phyloP scores from a whole-genome alignment of 2,797 vertebrate species.

The Gouania willdenowi region DNA sequence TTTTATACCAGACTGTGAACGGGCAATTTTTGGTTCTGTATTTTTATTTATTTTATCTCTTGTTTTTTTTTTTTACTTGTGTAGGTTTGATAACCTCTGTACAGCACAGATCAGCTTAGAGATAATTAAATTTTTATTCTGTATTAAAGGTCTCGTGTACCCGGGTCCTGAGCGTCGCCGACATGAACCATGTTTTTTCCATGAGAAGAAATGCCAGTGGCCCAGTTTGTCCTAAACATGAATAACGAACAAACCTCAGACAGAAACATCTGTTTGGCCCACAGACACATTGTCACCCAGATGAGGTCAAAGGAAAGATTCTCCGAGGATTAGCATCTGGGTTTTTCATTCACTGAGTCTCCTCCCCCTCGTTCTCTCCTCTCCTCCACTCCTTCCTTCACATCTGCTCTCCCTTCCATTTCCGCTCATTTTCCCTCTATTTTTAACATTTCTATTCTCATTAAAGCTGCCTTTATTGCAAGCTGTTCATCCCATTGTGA shows the following conservation, averaged over 20 bases:
- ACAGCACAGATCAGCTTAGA: too few relatives aligned
- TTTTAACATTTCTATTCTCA: background rate
- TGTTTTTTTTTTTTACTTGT: too few relatives aligned
- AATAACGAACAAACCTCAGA: slow-evolving; percentile 48
- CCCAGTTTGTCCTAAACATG: slow-evolving; percentile 39
- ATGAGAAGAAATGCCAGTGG: slow-evolving; percentile 34
- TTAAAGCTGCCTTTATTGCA: slow-evolving; percentile 3
- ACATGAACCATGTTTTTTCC: slow-evolving; percentile 11
- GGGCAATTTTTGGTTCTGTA: too few relatives aligned
- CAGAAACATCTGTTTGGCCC: slow-evolving; percentile 65
- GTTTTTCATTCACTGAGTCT: slow-evolving; percentile 39
- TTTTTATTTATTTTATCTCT: too few relatives aligned
- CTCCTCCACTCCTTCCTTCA: background rate
- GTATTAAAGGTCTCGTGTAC: too few relatives aligned
- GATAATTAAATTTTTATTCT: too few relatives aligned
- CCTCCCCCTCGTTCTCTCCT: background rate
- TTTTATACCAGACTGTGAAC: too few relatives aligned
- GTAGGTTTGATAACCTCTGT: too few relatives aligned
- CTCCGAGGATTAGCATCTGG: slow-evolving; percentile 46
- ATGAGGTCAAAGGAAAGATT: slow-evolving; percentile 46
- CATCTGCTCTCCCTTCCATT: slow-evolving; percentile 4
- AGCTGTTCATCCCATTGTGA: slow-evolving; percentile 28
- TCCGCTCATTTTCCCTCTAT: background rate
- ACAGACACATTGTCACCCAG: slow-evolving; percentile 47
- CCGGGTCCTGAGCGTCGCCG: slow-evolving; percentile 24